Percentiles rank a stretch among this genome's conserved stretches.
Evolutionary conservation across 2,888 invertebrate genomes (phyloP).

Genomic region (Dugesia japonica): DNA sequence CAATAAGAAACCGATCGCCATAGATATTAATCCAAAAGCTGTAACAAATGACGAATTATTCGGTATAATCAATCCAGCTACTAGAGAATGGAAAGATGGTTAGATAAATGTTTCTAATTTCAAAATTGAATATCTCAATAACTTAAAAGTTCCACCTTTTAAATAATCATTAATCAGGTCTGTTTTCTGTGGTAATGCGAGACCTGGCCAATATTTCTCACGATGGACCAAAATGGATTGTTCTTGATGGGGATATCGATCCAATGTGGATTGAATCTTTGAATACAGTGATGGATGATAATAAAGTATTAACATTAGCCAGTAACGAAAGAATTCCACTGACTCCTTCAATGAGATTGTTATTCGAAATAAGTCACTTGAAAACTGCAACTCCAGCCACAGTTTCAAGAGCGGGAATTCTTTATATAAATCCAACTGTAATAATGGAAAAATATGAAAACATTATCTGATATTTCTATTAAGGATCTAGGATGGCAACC

Average conservation of each 20-base stretch:
- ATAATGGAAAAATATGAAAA: background rate
- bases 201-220: conserved; percentile 75
- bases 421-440: conserved; percentile 74
- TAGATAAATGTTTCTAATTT: too few species aligned
- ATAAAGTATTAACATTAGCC: conserved; percentile 80
- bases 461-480: background rate
- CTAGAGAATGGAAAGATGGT: conserved; percentile 81
- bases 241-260: conserved; percentile 87
- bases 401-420: conserved; percentile 81
- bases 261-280: conserved; percentile 96
- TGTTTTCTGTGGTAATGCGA: conserved; percentile 82
- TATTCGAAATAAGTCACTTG: conserved; percentile 86
- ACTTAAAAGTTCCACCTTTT: too few species aligned
- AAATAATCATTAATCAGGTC: too few species aligned
- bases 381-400: conserved; percentile 89
- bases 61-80: conserved; percentile 70
- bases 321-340: conserved; percentile 87
- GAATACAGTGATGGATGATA: conserved; percentile 95
- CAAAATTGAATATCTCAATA: too few species aligned
- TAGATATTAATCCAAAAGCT: conserved; percentile 84
- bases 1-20: conserved; percentile 69
- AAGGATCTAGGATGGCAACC: conserved; percentile 78
- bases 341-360: conserved; percentile 73
- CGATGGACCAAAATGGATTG: conserved; percentile 72
- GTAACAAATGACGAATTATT: conserved; percentile 91